Base-by-base conservation (phyloP, 2,797 vertebrate species). In the Cyclopterus lumpus region DNA sequence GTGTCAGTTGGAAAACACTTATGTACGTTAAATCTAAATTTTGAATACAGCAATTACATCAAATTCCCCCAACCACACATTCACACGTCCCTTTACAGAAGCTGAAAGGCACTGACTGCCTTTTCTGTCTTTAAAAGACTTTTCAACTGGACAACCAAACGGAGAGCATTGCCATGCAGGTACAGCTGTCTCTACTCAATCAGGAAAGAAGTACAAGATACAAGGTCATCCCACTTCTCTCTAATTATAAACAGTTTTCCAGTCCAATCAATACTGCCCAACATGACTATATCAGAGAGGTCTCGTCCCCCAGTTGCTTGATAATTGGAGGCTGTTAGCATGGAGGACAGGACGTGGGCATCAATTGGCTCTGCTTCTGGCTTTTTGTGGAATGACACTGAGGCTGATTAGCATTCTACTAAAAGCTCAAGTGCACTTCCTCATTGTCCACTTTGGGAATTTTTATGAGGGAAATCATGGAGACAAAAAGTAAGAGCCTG, bases 151-250 rank as follows among this genome's bases (percentile, higher is more conserved):
- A 70, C 55, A 44, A 42, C 51, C 18, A 16, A 26, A 36, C 34
- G 1, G 38, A 18, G 61, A 44, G 34, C 26, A 71, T 85, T 76
- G 54, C 65, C 14, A 75, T 86, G 80, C 79, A 79, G 67, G 34
- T 51, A 26, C 63, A 38, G 34, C 57, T 57, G 71, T 66, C 80
- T 76, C 67, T 9, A 28, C 26, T 28, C 84, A 83, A 51, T 89
- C 86, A 82, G 75, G 9, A 22, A 30, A 42, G 7, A 51, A 83
- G 72, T 22, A 42, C 67, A 40, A 67, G 68, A 82, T 79, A 80
- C 87, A 89, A 89, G 84, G 92, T 91, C 88, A 75, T 80, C 82
- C 65, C 77, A 61, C 65, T 71, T 53, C 49, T 73, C 34, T 82
- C 38, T 79, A 70, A 59, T 80, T 87, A 82, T 75, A 81, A 74